These are phyloP conservation scores for Todus mexicanus DNA, from an alignment of 2,797 vertebrate genomes.

Conservation along the genomic window DNA sequence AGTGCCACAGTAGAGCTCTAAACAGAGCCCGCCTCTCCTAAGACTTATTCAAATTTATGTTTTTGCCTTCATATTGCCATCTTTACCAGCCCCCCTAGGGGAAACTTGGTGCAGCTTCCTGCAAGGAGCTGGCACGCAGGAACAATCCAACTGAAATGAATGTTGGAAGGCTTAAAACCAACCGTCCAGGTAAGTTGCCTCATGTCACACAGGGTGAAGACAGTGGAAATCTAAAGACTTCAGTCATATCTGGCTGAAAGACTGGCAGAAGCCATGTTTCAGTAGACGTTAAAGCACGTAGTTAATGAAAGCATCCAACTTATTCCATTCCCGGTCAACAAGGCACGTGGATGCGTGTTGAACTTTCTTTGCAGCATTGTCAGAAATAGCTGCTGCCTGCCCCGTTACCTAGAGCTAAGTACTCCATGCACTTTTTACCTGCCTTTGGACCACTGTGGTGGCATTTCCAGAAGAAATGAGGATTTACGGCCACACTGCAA, in stretches of 20 bases:
- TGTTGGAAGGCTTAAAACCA: neutral
- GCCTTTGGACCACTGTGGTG: neutral
- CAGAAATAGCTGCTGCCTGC: neutral
- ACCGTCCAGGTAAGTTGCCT: neutral
- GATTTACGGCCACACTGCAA: neutral
- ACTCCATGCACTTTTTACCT: neutral
- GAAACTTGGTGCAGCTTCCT: neutral
- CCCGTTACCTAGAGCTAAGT: neutral
- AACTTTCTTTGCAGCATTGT: neutral
- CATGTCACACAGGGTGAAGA: neutral
- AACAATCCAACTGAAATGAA: neutral
- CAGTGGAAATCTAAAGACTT: neutral
- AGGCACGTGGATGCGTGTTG: neutral
- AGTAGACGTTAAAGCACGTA: neutral
- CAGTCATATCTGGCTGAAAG: neutral
- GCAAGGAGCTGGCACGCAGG: neutral
- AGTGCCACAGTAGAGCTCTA: neutral
- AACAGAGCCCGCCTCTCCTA: neutral
- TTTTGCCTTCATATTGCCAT: neutral
- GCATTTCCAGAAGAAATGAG: neutral
- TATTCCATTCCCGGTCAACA: neutral
- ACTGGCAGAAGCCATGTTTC: neutral
- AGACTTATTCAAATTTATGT: neutral
- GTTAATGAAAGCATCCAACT: neutral
- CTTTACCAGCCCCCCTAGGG: neutral